Conservation (phyloP, 1,140 invertebrate genomes). For the Calycopis cecrops region DNA sequence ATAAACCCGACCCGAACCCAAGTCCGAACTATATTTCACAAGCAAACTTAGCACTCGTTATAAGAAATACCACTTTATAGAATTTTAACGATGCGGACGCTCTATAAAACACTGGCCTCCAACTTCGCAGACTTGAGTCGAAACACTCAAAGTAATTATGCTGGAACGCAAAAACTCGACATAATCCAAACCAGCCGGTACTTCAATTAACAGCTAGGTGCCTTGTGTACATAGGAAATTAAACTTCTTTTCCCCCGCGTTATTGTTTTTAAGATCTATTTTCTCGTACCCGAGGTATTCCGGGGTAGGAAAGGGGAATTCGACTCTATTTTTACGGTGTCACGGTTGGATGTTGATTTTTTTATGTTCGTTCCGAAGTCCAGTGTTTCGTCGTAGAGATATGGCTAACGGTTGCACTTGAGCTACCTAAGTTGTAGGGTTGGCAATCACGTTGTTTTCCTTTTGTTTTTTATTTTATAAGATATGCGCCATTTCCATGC, state of each 20-base stretch:
- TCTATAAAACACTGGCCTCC: conserved; percentile 35
- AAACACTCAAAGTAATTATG: conserved; percentile 44
- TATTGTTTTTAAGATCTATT: conserved; percentile 34
- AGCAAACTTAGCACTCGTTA: conserved; percentile 26
- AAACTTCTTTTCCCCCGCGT: conserved; percentile 34
- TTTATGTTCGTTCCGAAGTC: conserved; percentile 30
- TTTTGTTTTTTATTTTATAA: no score
- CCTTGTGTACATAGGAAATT: conserved; percentile 40
- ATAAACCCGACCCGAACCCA: no score
- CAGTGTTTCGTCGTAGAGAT: conserved; percentile 39
- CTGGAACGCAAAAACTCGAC: conserved; percentile 40
- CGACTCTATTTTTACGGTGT: conserved; percentile 16
- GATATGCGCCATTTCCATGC: no score
- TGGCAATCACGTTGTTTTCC: conserved; percentile 7
- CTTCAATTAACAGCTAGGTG: conserved; percentile 36
- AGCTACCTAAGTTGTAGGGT: conserved; percentile 36
- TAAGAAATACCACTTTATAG: conserved; percentile 41
- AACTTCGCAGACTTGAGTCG: conserved; percentile 35
- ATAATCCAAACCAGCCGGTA: conserved; percentile 34
- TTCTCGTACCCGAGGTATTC: conserved; percentile 30
- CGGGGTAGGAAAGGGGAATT: conserved; percentile 6
- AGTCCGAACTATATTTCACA: conserved; percentile 15
- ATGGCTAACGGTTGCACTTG: conserved; percentile 38
- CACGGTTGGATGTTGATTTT: conserved; percentile 23
- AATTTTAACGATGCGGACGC: conserved; percentile 41